Conservation (phyloP, 1,140 invertebrate genomes). For the Micrasema minimum region DNA sequence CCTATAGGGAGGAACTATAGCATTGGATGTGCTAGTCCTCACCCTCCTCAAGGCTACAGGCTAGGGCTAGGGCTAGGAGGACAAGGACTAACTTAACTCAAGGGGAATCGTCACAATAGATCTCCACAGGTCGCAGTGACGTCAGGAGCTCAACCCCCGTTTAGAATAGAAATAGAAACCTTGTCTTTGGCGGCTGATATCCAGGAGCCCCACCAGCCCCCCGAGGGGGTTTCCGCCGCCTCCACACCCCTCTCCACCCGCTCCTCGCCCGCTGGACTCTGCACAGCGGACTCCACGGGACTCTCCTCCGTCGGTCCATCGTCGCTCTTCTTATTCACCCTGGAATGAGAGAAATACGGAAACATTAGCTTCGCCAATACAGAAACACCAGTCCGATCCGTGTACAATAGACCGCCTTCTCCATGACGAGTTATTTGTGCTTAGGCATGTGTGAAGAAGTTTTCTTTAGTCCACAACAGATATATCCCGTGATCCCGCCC, state of each 20-base stretch:
- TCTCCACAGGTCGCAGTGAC: no score
- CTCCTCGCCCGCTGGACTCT: conserved; percentile 60
- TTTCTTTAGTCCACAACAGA: neutral
- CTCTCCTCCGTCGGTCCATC: conserved; percentile 17
- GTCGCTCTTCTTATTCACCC: conserved; percentile 9
- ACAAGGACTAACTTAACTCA: no score
- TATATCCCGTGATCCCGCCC: neutral
- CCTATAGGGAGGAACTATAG: no score
- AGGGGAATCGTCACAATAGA: no score
- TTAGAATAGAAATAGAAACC: conserved; percentile 46
- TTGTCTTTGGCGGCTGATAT: conserved; percentile 65
- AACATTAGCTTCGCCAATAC: neutral
- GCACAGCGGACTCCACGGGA: neutral
- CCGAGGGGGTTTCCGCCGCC: conserved; percentile 56
- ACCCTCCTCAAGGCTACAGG: no score
- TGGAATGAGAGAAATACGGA: neutral
- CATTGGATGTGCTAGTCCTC: no score
- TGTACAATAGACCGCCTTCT: neutral
- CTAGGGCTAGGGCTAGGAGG: no score
- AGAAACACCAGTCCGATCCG: neutral
- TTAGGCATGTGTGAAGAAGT: neutral
- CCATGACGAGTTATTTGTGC: neutral
- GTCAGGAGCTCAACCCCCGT: no score
- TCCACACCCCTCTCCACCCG: conserved; percentile 74
- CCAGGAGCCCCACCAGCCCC: conserved; percentile 67